These are phyloP conservation scores for Pitta sordida DNA, from an alignment of 2,113 vertebrate genomes.

Conservation along the genomic window DNA sequence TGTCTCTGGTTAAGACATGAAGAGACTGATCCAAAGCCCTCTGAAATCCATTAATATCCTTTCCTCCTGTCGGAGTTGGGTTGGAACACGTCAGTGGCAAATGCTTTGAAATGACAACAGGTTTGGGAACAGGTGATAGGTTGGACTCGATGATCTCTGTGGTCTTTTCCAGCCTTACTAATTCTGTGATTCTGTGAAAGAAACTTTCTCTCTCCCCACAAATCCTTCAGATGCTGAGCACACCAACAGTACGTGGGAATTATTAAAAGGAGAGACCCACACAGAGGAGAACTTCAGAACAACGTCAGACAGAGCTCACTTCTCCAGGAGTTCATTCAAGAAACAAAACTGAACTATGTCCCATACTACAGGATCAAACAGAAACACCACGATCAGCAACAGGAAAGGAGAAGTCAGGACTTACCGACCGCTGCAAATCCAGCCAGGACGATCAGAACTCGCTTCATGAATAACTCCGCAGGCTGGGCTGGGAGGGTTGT, in stretches of 20 bases:
- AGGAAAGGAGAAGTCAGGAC: conserved; percentile 20
- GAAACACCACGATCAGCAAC: accelerated
- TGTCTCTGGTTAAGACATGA: not conserved
- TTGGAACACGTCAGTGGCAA: not conserved
- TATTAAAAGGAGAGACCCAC: not conserved
- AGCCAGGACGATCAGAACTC: conserved; percentile 32
- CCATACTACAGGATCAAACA: not conserved
- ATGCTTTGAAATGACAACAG: not conserved
- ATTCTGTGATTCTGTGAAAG: too few species aligned
- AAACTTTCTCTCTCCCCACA: not conserved
- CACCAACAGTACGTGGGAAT: not conserved
- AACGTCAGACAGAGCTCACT: not conserved
- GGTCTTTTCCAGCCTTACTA: too few species aligned
- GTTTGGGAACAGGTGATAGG: too few species aligned
- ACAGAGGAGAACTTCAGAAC: not conserved
- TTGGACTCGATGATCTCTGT: too few species aligned
- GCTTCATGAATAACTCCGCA: conserved; percentile 58
- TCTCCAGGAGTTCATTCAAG: not conserved
- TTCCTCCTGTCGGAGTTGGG: not conserved
- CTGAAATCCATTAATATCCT: not conserved
- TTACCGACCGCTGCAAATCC: conserved; percentile 60
- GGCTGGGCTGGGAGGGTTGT: not conserved
- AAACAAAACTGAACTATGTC: not conserved
- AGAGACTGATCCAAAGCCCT: not conserved
- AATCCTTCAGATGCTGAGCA: not conserved